Evolutionary conservation across 1,140 invertebrate species (phyloP).

Genomic region (Polypedilum pembai): DNA sequence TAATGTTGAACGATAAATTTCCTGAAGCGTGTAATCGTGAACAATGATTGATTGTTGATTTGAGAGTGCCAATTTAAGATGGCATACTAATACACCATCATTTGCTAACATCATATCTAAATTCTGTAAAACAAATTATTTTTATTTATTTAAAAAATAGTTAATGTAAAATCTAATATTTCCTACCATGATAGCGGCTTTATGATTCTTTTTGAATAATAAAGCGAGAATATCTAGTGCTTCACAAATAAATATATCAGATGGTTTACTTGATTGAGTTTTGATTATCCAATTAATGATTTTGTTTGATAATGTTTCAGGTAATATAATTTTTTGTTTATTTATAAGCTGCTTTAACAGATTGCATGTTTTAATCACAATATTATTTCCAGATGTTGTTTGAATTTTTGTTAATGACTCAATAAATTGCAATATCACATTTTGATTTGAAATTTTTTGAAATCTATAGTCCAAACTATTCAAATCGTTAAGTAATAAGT

Average conservation of each 20-base stretch:
- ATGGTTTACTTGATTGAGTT: background rate
- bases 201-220: background rate
- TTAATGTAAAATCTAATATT: background rate
- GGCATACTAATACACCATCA: background rate
- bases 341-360: background rate
- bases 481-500: slow-evolving; percentile 26
- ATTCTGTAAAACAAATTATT: background rate
- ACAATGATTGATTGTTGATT: background rate
- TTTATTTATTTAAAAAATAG: background rate
- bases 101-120: background rate
- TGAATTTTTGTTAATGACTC: slow-evolving; percentile 9
- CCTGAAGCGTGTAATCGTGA: background rate
- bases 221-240: background rate
- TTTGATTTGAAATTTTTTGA: slow-evolving; percentile 3
- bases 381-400: background rate
- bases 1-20: background rate
- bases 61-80: background rate
- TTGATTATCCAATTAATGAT: slow-evolving; percentile 18
- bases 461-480: slow-evolving; percentile 26
- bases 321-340: slow-evolving; percentile 6
- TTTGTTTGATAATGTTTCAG: background rate
- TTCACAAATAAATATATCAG: slow-evolving; percentile 17
- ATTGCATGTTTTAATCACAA: slow-evolving; percentile 26
- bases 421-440: background rate
- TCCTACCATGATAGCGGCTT: background rate